These are phyloP conservation scores for Caranx melampygus DNA, from an alignment of 2,113 vertebrate genomes.

Conservation along the genomic window DNA sequence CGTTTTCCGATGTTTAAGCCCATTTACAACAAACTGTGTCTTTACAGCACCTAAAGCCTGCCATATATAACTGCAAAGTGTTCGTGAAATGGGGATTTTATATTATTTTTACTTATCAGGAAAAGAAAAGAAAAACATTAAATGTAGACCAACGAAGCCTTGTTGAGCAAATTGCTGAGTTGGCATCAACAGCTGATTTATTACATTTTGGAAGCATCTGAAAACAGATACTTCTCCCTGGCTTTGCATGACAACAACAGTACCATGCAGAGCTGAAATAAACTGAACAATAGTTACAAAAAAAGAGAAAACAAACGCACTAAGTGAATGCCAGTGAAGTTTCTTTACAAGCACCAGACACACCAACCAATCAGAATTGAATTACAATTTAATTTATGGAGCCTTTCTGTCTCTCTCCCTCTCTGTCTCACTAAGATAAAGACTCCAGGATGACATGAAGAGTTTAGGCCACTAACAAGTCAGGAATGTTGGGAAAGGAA, in stretches of 20 bases:
- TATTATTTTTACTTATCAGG: neutral
- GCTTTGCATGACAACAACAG: neutral
- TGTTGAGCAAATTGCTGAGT: no score
- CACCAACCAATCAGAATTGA: neutral
- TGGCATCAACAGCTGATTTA: no score
- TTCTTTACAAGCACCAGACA: neutral
- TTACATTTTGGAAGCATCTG: neutral
- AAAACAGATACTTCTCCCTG: neutral
- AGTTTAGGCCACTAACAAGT: constrained; percentile 34
- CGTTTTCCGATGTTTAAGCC: constrained; percentile 1
- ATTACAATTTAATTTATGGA: neutral
- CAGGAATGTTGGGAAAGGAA: constrained; percentile 48
- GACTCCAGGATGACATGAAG: constrained; percentile 22
- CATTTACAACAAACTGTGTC: constrained; percentile 8
- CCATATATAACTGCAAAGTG: neutral
- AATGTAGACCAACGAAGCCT: neutral
- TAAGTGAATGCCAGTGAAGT: neutral
- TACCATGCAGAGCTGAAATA: neutral
- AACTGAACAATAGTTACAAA: neutral
- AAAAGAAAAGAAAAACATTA: neutral
- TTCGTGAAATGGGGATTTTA: neutral
- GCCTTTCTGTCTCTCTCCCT: neutral
- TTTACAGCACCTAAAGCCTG: neutral
- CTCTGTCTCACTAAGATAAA: constrained; percentile 10
- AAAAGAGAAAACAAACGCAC: neutral